Conservation (phyloP, 2,113 vertebrate genomes). For the Neotoma lepida region DNA sequence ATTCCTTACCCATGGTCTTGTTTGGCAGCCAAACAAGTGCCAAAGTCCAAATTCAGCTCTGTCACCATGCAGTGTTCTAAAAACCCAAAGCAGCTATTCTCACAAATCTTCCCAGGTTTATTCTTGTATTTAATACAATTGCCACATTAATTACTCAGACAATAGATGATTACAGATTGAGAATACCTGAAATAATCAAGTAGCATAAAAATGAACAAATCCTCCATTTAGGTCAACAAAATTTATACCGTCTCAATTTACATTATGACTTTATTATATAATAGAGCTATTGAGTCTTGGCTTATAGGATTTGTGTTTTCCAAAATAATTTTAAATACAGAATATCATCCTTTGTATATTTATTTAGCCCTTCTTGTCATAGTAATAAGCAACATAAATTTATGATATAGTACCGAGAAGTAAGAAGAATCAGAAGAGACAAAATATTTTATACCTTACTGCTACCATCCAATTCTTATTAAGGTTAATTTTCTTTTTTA, state of each 20-base stretch:
- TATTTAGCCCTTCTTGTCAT: background rate
- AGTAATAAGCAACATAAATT: background rate
- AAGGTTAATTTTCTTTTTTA: background rate
- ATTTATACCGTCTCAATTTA: background rate
- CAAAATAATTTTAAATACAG: background rate
- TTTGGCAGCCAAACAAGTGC: background rate
- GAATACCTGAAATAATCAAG: constrained; percentile 8
- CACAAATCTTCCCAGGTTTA: background rate
- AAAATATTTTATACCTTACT: background rate
- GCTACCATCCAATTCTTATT: background rate
- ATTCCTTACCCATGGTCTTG: background rate
- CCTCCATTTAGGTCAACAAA: background rate
- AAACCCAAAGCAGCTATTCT: background rate
- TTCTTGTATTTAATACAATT: background rate
- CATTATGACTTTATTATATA: background rate
- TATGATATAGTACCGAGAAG: background rate
- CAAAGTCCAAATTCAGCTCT: background rate
- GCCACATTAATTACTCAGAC: background rate
- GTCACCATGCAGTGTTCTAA: background rate
- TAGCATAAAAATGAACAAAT: background rate
- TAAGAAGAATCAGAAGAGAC: background rate
- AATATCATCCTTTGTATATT: background rate
- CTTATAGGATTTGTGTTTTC: background rate
- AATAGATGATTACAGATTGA: background rate
- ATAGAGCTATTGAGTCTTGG: background rate